Percentiles rank a stretch among this genome's conserved stretches.
These are phyloP conservation scores for Anticlea derivata DNA, from an alignment of 2,888 invertebrate genomes.

Conservation along the genomic window DNA sequence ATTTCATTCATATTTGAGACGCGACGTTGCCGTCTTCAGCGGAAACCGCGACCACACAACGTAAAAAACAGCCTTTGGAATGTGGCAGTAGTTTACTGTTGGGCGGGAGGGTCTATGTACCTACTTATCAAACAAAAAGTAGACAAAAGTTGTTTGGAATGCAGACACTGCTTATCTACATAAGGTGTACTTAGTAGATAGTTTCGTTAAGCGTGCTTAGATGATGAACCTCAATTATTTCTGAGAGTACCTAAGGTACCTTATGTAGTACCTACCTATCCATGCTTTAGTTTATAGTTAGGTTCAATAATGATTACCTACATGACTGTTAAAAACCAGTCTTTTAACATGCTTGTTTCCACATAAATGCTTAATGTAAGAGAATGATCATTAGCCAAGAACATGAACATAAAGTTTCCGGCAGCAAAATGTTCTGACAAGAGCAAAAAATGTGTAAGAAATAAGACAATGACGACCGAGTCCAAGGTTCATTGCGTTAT, in stretches of 20 bases:
- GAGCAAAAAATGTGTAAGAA: slow-evolving; percentile 32
- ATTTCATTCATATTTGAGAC: slow-evolving; percentile 83
- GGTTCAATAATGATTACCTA: too few species aligned
- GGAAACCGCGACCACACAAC: slow-evolving; percentile 83
- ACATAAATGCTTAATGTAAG: neutral
- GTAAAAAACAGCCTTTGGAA: slow-evolving; percentile 82
- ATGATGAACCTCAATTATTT: slow-evolving; percentile 7
- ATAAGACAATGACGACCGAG: slow-evolving; percentile 41
- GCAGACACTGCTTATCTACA: slow-evolving; percentile 60
- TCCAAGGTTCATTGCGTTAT: slow-evolving; percentile 52
- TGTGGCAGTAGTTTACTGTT: slow-evolving; percentile 78
- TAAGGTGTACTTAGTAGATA: slow-evolving; percentile 21
- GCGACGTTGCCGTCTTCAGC: slow-evolving; percentile 82
- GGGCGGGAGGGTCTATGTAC: slow-evolving; percentile 78
- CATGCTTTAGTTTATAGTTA: too few species aligned
- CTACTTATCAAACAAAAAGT: slow-evolving; percentile 71
- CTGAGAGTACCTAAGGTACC: neutral
- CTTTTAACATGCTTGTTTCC: neutral
- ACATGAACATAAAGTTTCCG: slow-evolving; percentile 9
- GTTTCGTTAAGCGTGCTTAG: slow-evolving; percentile 8
- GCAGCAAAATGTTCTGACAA: slow-evolving; percentile 16
- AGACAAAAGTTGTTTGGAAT: slow-evolving; percentile 68
- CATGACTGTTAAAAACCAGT: too few species aligned
- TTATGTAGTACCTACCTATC: too few species aligned
- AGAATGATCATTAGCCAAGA: slow-evolving; percentile 2